Conservation (phyloP, 2,888 invertebrate species). For the Alviniconcha strummeri region DNA sequence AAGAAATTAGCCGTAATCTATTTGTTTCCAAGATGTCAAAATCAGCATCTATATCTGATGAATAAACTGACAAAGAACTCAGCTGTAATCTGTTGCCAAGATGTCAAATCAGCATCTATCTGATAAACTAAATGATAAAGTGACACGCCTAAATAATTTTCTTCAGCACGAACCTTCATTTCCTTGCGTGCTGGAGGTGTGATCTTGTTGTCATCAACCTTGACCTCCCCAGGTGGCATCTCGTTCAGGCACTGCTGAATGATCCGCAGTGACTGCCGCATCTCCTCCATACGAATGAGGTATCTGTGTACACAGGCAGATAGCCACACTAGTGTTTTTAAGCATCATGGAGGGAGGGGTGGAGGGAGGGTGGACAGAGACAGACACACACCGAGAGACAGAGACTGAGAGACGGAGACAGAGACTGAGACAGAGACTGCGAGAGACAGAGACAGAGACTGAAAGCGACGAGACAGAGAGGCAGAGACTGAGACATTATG, state of each 20-base stretch:
- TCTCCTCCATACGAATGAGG: slow-evolving; percentile 80
- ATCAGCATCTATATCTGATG: no score
- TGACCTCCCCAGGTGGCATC: slow-evolving; percentile 98
- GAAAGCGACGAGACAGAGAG: background rate
- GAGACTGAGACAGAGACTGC: background rate
- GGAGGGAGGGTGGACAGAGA: no score
- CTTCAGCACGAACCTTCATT: slow-evolving; percentile 86
- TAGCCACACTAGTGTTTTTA: background rate
- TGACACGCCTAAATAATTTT: no score
- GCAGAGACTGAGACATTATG: no score
- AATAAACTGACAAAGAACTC: no score
- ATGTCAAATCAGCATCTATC: no score
- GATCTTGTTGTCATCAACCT: slow-evolving; percentile 95
- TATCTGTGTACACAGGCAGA: background rate
- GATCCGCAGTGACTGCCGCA: slow-evolving; percentile 96
- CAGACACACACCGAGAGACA: no score
- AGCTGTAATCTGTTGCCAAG: no score
- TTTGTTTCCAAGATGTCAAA: no score
- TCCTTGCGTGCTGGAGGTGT: slow-evolving; percentile 91
- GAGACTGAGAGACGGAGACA: no score
- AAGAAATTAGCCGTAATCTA: no score
- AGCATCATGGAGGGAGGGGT: background rate
- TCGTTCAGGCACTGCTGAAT: slow-evolving; percentile 97
- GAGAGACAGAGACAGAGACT: background rate
- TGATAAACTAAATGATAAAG: no score